Percentiles rank a stretch among this genome's conserved stretches.
phyloP scores from a whole-genome alignment of 2,888 invertebrate genomes.

The Plusia festucae region DNA sequence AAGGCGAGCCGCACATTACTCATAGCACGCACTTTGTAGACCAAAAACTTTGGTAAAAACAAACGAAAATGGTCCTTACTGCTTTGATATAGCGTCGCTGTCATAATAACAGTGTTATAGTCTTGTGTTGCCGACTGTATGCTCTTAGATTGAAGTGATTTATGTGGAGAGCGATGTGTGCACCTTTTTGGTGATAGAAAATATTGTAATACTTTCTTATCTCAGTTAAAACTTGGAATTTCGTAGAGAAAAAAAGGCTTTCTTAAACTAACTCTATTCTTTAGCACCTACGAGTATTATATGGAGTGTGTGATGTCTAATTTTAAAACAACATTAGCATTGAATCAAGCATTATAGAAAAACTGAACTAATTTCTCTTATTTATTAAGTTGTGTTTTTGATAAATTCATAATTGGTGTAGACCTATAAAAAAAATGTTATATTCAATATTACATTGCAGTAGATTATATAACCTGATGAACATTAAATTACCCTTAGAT shows the following conservation, averaged over 20 bases:
- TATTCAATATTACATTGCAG: no score
- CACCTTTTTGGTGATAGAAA: constrained; percentile 22
- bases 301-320: no score
- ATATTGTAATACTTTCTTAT: constrained; percentile 23
- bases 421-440: no score
- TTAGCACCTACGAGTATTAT: no score
- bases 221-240: background rate
- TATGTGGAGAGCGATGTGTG: constrained; percentile 41
- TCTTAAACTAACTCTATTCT: no score
- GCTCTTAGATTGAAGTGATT: constrained; percentile 50
- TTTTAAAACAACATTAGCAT: no score
- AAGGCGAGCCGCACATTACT: constrained; percentile 48
- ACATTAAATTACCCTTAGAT: background rate
- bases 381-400: no score
- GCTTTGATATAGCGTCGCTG: background rate
- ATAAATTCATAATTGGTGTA: no score
- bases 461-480: background rate
- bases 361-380: no score
- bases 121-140: constrained; percentile 10
- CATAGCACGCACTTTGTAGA: constrained; percentile 43
- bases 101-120: background rate
- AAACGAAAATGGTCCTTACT: background rate
- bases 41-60: background rate
- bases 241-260: no score
- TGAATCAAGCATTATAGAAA: no score